A percentile compares a stretch with the other conserved stretches of the same genome.
These are phyloP conservation scores for Eumaeus atala DNA, from an alignment of 1,140 invertebrate genomes.

Conservation along the genomic window DNA sequence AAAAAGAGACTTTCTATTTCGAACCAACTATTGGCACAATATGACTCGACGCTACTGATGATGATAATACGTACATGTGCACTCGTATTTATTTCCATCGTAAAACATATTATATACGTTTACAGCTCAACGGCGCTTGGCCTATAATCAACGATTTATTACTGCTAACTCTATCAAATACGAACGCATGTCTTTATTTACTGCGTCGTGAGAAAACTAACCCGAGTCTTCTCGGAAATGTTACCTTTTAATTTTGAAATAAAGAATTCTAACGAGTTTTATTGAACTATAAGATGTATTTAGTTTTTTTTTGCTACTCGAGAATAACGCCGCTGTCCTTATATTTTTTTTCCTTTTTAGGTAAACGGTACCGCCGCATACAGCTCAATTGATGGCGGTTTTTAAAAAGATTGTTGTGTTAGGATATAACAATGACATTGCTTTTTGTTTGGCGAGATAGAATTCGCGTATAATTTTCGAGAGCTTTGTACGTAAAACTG, in stretches of 20 bases:
- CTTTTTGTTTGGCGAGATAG: slow-evolving; percentile 10
- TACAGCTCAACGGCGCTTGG: slow-evolving; percentile 49
- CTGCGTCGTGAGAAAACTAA: slow-evolving; percentile 54
- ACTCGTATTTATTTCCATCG: slow-evolving; percentile 34
- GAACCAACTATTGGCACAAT: no score
- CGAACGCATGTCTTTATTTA: slow-evolving; percentile 50
- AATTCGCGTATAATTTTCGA: slow-evolving; percentile 1
- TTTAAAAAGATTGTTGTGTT: slow-evolving; percentile 32
- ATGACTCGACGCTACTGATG: background rate
- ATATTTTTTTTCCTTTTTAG: slow-evolving; percentile 39
- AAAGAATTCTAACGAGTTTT: slow-evolving; percentile 36
- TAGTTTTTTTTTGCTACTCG: slow-evolving; percentile 49
- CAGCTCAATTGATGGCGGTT: slow-evolving; percentile 32
- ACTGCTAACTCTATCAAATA: slow-evolving; percentile 58
- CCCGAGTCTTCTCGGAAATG: slow-evolving; percentile 46
- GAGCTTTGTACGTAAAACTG: no score
- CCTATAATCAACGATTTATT: slow-evolving; percentile 62
- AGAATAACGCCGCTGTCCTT: slow-evolving; percentile 33
- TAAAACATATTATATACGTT: slow-evolving; percentile 53
- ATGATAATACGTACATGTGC: slow-evolving; percentile 11
- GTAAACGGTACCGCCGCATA: slow-evolving; percentile 37
- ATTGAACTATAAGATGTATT: slow-evolving; percentile 56
- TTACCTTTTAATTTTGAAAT: slow-evolving; percentile 50
- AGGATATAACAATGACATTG: slow-evolving; percentile 24
- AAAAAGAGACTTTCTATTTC: no score